Percentiles rank a stretch among this genome's conserved stretches.
These are phyloP conservation scores for Python bivittatus DNA, from an alignment of 2,113 vertebrate species.

Conservation along the genomic window DNA sequence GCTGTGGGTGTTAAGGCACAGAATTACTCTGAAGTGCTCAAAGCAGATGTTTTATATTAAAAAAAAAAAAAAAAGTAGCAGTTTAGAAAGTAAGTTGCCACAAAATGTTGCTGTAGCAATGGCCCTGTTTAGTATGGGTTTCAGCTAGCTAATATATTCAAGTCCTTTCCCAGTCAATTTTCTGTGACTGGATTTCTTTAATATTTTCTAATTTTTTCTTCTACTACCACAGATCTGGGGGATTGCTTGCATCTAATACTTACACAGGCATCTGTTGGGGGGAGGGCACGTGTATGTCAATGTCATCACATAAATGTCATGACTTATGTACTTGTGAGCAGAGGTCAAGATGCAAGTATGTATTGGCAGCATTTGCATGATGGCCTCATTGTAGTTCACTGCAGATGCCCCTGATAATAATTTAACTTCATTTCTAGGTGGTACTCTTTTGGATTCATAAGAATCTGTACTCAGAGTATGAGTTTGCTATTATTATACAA, in stretches of 20 bases:
- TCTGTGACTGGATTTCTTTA: background rate
- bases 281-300: background rate
- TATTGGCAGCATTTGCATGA: background rate
- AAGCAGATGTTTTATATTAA: background rate
- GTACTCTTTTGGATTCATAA: background rate
- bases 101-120: background rate
- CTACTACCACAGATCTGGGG: background rate
- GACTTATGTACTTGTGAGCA: background rate
- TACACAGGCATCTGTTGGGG: background rate
- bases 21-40: background rate
- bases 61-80: background rate
- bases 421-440: background rate
- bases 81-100: background rate
- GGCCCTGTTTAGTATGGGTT: background rate
- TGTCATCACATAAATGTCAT: background rate
- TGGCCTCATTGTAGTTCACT: background rate
- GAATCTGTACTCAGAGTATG: background rate
- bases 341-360: background rate
- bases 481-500: background rate
- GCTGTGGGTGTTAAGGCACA: background rate
- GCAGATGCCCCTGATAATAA: background rate
- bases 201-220: background rate
- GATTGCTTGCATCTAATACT: background rate
- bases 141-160: background rate
- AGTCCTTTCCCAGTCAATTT: background rate